phyloP scores from a whole-genome alignment of 2,888 invertebrate genomes.

The Xestoiulus laeticollis region DNA sequence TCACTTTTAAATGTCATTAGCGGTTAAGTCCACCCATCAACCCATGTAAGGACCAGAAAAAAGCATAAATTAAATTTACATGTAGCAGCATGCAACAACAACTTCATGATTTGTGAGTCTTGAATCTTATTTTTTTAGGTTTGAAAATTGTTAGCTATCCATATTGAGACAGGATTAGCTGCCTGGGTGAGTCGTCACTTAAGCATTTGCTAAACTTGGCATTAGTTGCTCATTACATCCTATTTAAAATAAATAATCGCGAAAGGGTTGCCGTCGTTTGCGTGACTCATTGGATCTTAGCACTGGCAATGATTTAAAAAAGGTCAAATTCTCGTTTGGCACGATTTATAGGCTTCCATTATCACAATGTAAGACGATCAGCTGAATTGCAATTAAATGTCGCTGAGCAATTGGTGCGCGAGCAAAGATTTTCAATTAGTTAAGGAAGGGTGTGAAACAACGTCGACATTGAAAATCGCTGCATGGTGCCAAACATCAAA shows the following conservation, averaged over 20 bases:
- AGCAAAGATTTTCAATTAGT: slow-evolving; percentile 24
- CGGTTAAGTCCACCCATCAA: not conserved
- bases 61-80: slow-evolving; percentile 17
- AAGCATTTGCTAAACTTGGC: not conserved
- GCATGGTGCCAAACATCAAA: not conserved
- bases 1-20: slow-evolving; percentile 13
- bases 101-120: not conserved
- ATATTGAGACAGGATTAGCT: not conserved
- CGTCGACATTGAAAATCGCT: not conserved
- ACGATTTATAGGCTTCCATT: not conserved
- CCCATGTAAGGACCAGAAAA: not conserved
- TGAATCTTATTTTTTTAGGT: not conserved
- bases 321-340: not conserved
- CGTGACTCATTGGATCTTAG: not conserved
- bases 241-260: not conserved
- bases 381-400: slow-evolving; percentile 27
- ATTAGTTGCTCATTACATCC: not conserved
- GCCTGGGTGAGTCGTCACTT: not conserved
- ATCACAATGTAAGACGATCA: not conserved
- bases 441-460: not conserved
- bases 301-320: not conserved
- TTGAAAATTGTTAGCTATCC: not conserved
- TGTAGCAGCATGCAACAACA: not conserved
- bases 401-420: not conserved
- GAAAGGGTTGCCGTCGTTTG: not conserved